Evolutionary conservation across 2,113 vertebrate species (phyloP), one percentile per base, ranked within the genome.

Genomic region (Pachycephala philippinensis): DNA sequence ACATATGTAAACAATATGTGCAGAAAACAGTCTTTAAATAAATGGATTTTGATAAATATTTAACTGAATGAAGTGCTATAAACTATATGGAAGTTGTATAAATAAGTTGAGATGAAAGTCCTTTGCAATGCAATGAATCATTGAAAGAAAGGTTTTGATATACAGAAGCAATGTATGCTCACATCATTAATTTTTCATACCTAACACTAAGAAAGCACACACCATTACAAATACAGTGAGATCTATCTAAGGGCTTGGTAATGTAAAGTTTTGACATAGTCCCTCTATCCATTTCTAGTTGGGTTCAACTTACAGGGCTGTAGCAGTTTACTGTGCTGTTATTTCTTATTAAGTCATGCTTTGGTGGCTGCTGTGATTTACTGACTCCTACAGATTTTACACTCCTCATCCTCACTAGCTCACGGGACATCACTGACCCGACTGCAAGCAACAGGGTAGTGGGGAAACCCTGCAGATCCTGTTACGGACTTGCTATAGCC

Each of bases 101-200:
- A 93, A 91, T 85, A 96, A 85, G 52, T 87, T 26, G 89, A 96
- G 92, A 94, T 93, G 82, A 95, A 96, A 96, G 85, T n/a, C 47
- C 47, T 84, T 90, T 74, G 75, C 74, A 84, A 77, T 86, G 35
- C 11, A 80, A 95, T 94, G 54, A 91, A 88, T 92, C 75, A 70
- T 39, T 75, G 59, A 3, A 42, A 64, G 57, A 88, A 72, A 54
- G 22, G 18, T 50, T 91, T 91, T 96, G 90, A 87, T 85, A 90
- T 86, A 91, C 93, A 93, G 91, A 93, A 96, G 95, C 93, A 74
- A 60, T n/a, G 64, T 44, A 23, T 53, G 35, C 28, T 92, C 93
- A 94, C 82, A 66, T 96, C 78, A 88, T 91, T 90, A 74, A 87
- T 92, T 96, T 96, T 90, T 94, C 83, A 90, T 92, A 77, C 70